Conservation (phyloP, 2,797 vertebrate species). For the Eutrigla gurnardus region DNA sequence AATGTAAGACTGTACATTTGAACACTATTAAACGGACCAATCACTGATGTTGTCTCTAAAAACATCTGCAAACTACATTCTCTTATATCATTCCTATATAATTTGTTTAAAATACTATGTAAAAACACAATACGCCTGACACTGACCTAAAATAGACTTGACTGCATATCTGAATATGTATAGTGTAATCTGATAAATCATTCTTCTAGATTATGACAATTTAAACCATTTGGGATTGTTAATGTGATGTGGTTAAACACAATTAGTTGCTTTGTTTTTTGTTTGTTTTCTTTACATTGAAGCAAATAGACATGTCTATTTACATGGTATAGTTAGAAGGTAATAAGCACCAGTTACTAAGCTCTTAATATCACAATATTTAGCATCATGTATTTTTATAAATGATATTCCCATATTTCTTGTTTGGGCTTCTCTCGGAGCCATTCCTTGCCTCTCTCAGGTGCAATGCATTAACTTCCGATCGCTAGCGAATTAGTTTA, state of each 20-base stretch:
- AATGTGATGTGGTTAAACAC: no score
- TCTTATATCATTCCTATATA: no score
- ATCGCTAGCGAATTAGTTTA: slow-evolving; percentile 10
- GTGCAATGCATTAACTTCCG: not conserved
- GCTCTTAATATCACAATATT: not conserved
- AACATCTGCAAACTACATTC: not conserved
- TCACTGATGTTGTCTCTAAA: not conserved
- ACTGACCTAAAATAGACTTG: not conserved
- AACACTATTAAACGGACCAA: not conserved
- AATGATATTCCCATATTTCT: not conserved
- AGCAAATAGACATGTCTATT: not conserved
- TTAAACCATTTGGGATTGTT: not conserved
- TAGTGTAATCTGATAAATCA: not conserved
- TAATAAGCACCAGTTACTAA: not conserved
- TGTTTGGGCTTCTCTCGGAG: not conserved
- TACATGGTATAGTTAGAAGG: not conserved
- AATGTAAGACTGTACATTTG: slow-evolving; percentile 5
- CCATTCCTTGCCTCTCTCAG: not conserved
- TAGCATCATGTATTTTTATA: not conserved
- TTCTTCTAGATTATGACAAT: not conserved
- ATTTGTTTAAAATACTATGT: no score
- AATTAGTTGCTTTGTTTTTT: not conserved
- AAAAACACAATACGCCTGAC: not conserved
- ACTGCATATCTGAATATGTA: not conserved
- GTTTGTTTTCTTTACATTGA: not conserved